Evolutionary conservation across 1,140 invertebrate species (phyloP).

Genomic region (Magallana ariakensis): DNA sequence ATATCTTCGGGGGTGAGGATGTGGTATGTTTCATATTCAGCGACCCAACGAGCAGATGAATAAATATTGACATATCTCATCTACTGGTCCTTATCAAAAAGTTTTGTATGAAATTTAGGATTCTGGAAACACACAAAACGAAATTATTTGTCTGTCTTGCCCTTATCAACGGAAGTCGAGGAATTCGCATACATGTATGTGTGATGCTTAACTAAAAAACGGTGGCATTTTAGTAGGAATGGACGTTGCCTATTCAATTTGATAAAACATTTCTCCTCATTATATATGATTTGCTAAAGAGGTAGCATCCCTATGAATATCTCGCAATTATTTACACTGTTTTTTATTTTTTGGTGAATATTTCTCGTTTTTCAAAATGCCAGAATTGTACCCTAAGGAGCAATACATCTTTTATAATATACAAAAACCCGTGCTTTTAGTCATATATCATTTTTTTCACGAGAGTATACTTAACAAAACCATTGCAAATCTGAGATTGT

Average conservation of each 20-base stretch:
- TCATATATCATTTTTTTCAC: too few species aligned
- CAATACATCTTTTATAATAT: neutral
- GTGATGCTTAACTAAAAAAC: neutral
- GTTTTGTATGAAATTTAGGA: neutral
- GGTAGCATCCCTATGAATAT: neutral
- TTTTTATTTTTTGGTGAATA: neutral
- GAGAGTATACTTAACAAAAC: too few species aligned
- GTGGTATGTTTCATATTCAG: conserved; percentile 10
- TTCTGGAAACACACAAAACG: neutral
- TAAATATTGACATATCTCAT: conserved; percentile 36
- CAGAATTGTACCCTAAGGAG: neutral
- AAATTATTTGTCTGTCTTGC: neutral
- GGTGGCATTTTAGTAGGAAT: neutral
- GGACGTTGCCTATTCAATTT: neutral
- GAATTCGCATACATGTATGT: neutral
- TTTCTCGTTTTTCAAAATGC: conserved; percentile 2
- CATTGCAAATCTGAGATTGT: neutral
- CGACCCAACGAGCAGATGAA: conserved; percentile 18
- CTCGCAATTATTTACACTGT: neutral
- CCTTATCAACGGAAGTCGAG: neutral
- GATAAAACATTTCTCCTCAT: neutral
- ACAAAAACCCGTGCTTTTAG: too few species aligned
- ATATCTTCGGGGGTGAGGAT: neutral
- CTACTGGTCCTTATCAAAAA: neutral
- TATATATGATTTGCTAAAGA: neutral